Evolutionary conservation across 2,797 vertebrate genomes (phyloP), one percentile per base, ranked within the genome.

Genomic region (Gymnoscopelus braueri): DNA sequence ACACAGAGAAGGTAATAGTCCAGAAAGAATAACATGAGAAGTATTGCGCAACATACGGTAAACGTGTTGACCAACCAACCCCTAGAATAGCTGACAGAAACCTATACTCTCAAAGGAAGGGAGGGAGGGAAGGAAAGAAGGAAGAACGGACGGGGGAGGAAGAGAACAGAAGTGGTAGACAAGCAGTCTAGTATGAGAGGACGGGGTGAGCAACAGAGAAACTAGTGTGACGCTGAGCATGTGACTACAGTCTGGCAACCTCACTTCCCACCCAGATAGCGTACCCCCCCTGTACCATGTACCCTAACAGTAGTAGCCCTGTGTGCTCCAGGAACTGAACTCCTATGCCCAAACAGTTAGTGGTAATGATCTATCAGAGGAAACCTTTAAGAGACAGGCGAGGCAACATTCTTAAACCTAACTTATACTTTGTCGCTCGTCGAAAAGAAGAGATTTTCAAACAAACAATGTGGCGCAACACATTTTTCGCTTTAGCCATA

Each of bases 1-100:
- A 19, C 47, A 60, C 23, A 49, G 13, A 24, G 44, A 2, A 56
- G 12, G 26, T 19, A 19, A 19, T 19, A 19, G 19, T 19, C 19
- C 19, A 19, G 19, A 19, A 19, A 19, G 19, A 19, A 52, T 29
- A 4, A 61, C 14, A 50, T 51, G 56, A 19, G 26, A 23, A 56
- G 53, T 58, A 71, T 58, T 79, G 68, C 53, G 81, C 69, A 90
- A 86, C 65, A 69, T 57, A 15, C 0, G 67, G 59, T 76, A 32
- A 44, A 51, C 74, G 72, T 86, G 87, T 87, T 92, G 89, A 89
- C 87, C 77, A 72, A 69, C 56, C 64, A 26, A 63, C 70, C 65
- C 81, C 60, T 6, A 72, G 64, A 91, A 89, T 81, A 91, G 75
- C 65, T 44, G 51, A 57, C 48, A 72, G 80, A 84, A 73, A 78